These are phyloP conservation scores for Rattus rattus DNA, from an alignment of 2,113 vertebrate genomes.

Conservation along the genomic window DNA sequence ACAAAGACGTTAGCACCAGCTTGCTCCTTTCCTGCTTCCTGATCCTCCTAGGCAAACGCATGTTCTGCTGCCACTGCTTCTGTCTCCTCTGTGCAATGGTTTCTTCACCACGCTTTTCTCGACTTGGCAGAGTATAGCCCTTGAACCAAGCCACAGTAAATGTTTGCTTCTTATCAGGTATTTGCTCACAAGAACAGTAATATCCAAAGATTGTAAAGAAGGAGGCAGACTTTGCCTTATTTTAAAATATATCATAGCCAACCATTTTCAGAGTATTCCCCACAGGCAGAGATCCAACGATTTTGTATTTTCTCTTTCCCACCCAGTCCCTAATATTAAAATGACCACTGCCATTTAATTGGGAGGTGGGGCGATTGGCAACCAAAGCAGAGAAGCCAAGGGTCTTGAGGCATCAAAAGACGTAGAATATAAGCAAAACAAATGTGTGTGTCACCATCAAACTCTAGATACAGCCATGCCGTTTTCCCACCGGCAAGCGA, in stretches of 20 bases:
- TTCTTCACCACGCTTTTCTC: not conserved
- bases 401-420: not conserved
- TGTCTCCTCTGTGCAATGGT: not conserved
- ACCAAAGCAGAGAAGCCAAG: conserved; percentile 20
- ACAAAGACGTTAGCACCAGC: not conserved
- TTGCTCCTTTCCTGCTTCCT: not conserved
- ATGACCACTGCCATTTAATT: not conserved
- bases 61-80: not conserved
- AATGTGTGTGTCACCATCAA: not conserved
- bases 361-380: not conserved
- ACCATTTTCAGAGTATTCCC: conserved; percentile 31
- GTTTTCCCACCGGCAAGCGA: not conserved
- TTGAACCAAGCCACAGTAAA: not conserved
- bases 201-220: not conserved
- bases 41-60: not conserved
- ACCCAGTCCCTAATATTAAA: not conserved
- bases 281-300: not conserved
- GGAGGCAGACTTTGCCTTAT: not conserved
- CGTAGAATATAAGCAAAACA: conserved; percentile 4
- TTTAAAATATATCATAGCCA: not conserved
- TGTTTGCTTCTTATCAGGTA: not conserved
- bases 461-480: not conserved
- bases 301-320: not conserved
- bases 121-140: too few relatives aligned
- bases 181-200: not conserved